phyloP scores from a whole-genome alignment of 2,888 invertebrate genomes.

The Acanthococcus lagerstroemiae region DNA sequence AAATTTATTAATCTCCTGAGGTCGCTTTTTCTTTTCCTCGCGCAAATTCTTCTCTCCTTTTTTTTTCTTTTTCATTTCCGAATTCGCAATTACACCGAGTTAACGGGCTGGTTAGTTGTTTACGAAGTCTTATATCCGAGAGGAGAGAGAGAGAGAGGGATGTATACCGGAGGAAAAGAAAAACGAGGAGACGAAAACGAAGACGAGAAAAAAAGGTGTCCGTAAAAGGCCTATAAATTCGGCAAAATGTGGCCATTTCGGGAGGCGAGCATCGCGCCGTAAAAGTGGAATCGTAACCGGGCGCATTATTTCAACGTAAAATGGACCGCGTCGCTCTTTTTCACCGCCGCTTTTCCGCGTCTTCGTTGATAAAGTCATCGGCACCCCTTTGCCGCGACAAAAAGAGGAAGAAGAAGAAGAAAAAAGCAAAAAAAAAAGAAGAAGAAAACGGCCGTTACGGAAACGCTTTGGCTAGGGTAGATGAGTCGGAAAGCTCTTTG shows the following conservation, averaged over 20 bases:
- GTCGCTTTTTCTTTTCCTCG: slow-evolving; percentile 12
- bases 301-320: slow-evolving; percentile 20
- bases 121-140: too few relatives aligned
- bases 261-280: background rate
- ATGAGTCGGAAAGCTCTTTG: slow-evolving; percentile 27
- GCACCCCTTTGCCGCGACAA: background rate
- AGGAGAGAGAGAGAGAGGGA: too few relatives aligned
- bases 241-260: slow-evolving; percentile 1
- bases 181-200: too few relatives aligned
- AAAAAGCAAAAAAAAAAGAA: background rate
- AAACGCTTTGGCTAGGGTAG: slow-evolving; percentile 25
- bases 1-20: slow-evolving; percentile 27
- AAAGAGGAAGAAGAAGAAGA: background rate
- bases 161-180: too few relatives aligned
- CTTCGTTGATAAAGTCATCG: slow-evolving; percentile 25
- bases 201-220: background rate
- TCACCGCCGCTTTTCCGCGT: background rate
- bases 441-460: background rate
- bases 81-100: slow-evolving; percentile 24
- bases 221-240: slow-evolving; percentile 24
- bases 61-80: too few relatives aligned
- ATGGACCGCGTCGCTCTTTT: slow-evolving; percentile 9
- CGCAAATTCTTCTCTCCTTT: too few relatives aligned
- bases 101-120: slow-evolving; percentile 24
- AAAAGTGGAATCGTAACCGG: slow-evolving; percentile 12